Evolutionary conservation across 92 coral and sea anemone species (phyloP).

Genomic region (Virgularia gustaviana): DNA sequence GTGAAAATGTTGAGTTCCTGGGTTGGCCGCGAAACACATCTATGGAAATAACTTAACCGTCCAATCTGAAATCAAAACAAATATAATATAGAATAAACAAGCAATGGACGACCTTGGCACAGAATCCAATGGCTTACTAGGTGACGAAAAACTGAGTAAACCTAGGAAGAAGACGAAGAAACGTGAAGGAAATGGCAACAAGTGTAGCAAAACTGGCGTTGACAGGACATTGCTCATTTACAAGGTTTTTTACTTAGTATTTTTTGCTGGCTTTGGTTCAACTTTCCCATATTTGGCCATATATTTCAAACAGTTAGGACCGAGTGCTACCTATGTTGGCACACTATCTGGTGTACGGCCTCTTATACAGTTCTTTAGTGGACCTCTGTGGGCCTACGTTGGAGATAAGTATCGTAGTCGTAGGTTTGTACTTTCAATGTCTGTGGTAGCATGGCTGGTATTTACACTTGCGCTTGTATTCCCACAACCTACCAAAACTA

Average conservation of each 20-base stretch:
- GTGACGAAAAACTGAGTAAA: background rate
- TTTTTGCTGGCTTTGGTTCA: slow-evolving; percentile 93
- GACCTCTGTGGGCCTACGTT: slow-evolving; percentile 88
- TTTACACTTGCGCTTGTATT: slow-evolving; percentile 84
- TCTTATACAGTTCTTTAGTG: slow-evolving; percentile 79
- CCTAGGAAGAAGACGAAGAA: background rate
- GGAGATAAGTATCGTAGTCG: slow-evolving; percentile 83
- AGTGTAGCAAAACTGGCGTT: slow-evolving; percentile 6
- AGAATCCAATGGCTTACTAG: too few species aligned
- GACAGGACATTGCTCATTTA: slow-evolving; percentile 66
- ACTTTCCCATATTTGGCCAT: slow-evolving; percentile 92
- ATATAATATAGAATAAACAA: too few species aligned
- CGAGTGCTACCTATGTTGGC: slow-evolving; percentile 79
- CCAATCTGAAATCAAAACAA: too few species aligned
- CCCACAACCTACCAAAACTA: slow-evolving; percentile 70
- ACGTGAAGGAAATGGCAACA: background rate
- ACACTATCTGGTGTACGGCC: slow-evolving; percentile 87
- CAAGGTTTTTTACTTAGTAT: slow-evolving; percentile 84
- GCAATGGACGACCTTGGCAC: too few species aligned
- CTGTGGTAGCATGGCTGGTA: slow-evolving; percentile 82
- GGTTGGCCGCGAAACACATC: too few species aligned
- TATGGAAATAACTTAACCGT: too few species aligned
- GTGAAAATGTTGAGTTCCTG: too few species aligned
- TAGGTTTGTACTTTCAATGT: slow-evolving; percentile 71
- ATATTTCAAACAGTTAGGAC: slow-evolving; percentile 89